Evolutionary conservation across 2,797 vertebrate species (phyloP).

Genomic region (Pteronotus mesoamericanus): DNA sequence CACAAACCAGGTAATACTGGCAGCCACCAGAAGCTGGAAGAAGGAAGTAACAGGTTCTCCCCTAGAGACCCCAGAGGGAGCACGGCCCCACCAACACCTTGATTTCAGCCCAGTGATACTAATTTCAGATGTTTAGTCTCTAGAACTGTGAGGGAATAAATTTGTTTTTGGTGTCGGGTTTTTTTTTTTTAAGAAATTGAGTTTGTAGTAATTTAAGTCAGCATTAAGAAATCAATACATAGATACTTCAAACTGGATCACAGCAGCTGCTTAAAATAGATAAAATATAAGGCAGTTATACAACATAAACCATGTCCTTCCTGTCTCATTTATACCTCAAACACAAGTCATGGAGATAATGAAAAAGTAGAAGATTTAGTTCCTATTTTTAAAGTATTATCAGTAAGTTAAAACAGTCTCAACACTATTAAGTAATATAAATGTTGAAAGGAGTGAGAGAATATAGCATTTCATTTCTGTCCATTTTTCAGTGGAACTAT

Average conservation of each 20-base stretch:
- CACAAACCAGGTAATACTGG: not conserved
- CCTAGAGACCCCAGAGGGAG: not conserved
- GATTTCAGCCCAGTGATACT: not conserved
- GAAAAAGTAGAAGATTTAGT: not conserved
- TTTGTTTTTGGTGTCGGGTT: no score
- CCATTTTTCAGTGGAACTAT: not conserved
- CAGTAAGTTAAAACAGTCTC: not conserved
- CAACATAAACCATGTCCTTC: not conserved
- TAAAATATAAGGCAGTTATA: not conserved
- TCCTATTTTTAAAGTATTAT: not conserved
- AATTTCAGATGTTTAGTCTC: not conserved
- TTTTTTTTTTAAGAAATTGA: not conserved
- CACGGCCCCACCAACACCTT: not conserved
- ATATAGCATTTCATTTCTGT: not conserved
- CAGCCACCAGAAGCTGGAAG: not conserved
- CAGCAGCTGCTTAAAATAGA: not conserved
- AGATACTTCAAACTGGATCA: not conserved
- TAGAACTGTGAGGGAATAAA: not conserved
- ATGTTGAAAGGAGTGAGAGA: not conserved
- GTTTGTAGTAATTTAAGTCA: not conserved
- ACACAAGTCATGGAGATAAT: not conserved
- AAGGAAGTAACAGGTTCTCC: not conserved
- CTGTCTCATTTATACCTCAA: not conserved
- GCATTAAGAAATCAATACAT: not conserved
- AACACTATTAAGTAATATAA: slow-evolving; percentile 5